Evolutionary conservation across 2,888 invertebrate species (phyloP).

Genomic region (Spicauda simplicius): DNA sequence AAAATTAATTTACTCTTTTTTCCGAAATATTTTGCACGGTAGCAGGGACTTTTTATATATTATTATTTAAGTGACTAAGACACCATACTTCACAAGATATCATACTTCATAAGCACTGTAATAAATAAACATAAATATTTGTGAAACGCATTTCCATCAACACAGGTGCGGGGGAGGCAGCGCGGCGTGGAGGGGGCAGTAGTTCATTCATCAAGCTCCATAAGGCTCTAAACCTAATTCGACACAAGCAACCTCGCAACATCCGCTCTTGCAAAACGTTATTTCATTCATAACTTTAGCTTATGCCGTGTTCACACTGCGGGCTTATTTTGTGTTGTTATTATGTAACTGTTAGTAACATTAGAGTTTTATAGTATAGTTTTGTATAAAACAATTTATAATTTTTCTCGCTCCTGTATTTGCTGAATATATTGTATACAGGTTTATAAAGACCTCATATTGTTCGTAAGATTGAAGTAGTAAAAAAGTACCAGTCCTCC

Average conservation of each 20-base stretch:
- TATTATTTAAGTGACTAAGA: too few species aligned
- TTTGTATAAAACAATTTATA: too few species aligned
- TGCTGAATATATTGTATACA: too few species aligned
- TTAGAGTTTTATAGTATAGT: constrained; percentile 28
- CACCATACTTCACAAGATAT: too few species aligned
- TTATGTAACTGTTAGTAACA: constrained; percentile 24
- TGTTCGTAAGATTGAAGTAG: too few species aligned
- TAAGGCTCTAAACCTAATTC: constrained; percentile 85
- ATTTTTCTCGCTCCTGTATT: too few species aligned
- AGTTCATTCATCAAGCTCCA: constrained; percentile 83
- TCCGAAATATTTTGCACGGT: too few species aligned
- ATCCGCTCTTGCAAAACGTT: constrained; percentile 85
- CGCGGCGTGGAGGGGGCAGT: constrained; percentile 42
- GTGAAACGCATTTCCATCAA: constrained; percentile 5
- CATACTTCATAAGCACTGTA: neutral
- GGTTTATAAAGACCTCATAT: too few species aligned
- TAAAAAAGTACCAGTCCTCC: too few species aligned
- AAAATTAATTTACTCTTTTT: too few species aligned
- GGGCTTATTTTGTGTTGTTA: neutral
- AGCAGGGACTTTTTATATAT: too few species aligned
- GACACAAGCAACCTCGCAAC: constrained; percentile 82
- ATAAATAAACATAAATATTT: neutral
- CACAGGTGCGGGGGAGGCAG: constrained; percentile 28
- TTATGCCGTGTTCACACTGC: constrained; percentile 61
- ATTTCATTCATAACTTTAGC: constrained; percentile 82